These are phyloP conservation scores for Siderastrea siderea DNA, from an alignment of 92 coral and sea anemone species.

Conservation along the genomic window DNA sequence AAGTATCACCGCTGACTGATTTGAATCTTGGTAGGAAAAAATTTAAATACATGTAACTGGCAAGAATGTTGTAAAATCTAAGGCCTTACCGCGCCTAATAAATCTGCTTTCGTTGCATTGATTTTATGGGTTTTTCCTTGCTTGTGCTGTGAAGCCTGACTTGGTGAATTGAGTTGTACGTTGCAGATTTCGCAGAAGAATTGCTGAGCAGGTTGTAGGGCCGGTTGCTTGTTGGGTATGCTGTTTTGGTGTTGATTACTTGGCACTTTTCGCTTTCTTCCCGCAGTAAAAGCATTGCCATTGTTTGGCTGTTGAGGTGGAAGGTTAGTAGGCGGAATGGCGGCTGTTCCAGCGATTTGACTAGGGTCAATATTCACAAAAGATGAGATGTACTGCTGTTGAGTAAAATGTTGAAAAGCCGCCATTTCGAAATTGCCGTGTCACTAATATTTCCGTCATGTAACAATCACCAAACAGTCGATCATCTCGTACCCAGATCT, in stretches of 20 bases:
- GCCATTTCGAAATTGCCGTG: background rate
- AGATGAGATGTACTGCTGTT: background rate
- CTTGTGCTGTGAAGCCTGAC: constrained; percentile 88
- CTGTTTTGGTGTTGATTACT: constrained; percentile 21
- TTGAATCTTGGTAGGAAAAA: too few relatives aligned
- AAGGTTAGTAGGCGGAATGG: background rate
- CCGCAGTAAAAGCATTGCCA: background rate
- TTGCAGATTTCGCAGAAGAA: constrained; percentile 84
- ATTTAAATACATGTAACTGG: too few relatives aligned
- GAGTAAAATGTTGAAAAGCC: background rate
- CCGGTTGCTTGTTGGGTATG: constrained; percentile 5
- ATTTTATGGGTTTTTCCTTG: constrained; percentile 84
- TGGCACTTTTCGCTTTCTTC: constrained; percentile 63
- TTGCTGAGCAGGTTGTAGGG: background rate
- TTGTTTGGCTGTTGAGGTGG: background rate
- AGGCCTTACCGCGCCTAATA: constrained; percentile 3
- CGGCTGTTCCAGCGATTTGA: background rate
- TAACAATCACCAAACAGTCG: constrained; percentile 2
- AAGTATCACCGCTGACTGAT: too few relatives aligned
- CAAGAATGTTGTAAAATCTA: too few relatives aligned
- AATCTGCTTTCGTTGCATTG: constrained; percentile 31
- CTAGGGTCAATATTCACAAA: background rate
- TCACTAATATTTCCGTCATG: background rate
- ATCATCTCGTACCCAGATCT: background rate
- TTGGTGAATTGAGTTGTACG: constrained; percentile 77